A percentile compares a stretch with the other conserved stretches of the same genome.
phyloP scores from a whole-genome alignment of 2,797 vertebrate species.

The Oreochromis mossambicus region DNA sequence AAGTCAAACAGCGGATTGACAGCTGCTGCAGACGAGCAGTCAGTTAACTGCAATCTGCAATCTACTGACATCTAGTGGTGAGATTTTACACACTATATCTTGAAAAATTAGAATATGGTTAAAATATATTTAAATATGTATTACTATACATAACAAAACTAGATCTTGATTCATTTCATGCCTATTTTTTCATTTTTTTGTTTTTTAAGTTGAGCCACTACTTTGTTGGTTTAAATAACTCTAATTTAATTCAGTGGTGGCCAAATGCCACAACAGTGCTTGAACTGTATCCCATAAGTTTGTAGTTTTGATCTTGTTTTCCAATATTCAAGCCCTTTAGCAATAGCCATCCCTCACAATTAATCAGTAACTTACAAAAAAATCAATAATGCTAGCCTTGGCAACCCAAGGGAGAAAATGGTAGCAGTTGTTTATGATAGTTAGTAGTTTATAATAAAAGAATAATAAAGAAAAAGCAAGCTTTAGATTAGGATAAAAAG shows the following conservation, averaged over 20 bases:
- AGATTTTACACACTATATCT: not conserved
- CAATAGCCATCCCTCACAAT: not conserved
- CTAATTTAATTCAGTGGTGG: not conserved
- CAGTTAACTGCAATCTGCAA: not conserved
- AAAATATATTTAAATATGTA: not conserved
- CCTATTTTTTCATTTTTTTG: not conserved
- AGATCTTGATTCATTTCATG: not conserved
- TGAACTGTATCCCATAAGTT: not conserved
- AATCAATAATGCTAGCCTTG: not conserved
- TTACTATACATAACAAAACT: not conserved
- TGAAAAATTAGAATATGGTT: fast-evolving
- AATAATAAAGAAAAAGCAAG: not conserved
- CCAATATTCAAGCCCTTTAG: not conserved
- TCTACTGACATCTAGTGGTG: not conserved
- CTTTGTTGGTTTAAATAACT: not conserved
- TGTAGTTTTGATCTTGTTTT: not conserved
- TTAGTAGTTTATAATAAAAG: not conserved
- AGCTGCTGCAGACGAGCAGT: not conserved
- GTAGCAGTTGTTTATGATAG: not conserved
- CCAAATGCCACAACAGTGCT: fast-evolving
- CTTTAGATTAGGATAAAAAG: not conserved
- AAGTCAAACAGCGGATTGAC: not conserved
- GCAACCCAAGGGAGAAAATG: not conserved
- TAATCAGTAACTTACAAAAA: not conserved
- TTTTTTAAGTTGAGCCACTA: not conserved